Conservation (phyloP, 2,797 vertebrate species). For the Vespertilio murinus region DNA sequence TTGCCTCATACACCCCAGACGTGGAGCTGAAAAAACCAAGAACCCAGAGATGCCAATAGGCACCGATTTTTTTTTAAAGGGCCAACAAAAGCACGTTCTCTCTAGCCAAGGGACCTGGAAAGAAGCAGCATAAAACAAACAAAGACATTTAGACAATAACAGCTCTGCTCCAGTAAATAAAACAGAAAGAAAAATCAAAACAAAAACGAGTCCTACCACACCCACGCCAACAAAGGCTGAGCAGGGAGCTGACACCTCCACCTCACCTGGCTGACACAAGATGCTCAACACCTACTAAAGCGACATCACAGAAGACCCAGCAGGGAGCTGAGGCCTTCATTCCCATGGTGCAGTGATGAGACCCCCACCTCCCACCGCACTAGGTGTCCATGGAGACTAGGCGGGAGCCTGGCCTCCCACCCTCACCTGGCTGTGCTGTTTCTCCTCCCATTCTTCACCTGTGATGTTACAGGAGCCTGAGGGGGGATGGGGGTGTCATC, state of each 20-base stretch:
- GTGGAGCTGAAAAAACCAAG: background rate
- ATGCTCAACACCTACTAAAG: background rate
- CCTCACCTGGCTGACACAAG: background rate
- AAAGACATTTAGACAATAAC: background rate
- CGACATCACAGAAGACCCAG: background rate
- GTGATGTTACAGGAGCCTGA: background rate
- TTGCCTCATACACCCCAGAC: background rate
- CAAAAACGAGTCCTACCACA: background rate
- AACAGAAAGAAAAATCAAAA: background rate
- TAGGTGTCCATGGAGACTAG: background rate
- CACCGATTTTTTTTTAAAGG: background rate
- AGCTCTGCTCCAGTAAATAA: background rate
- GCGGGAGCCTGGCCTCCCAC: background rate
- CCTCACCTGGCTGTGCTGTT: background rate
- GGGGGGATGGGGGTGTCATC: background rate
- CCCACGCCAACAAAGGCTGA: background rate
- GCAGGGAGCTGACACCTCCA: background rate
- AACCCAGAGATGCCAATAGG: background rate
- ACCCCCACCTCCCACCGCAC: background rate
- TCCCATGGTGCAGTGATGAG: background rate
- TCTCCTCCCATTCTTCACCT: background rate
- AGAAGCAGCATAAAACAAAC: background rate
- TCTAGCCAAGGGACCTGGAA: background rate
- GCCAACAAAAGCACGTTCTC: background rate
- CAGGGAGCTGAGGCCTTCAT: background rate